Conservation (phyloP, 1,140 invertebrate genomes). For the Sogatella furcifera region DNA sequence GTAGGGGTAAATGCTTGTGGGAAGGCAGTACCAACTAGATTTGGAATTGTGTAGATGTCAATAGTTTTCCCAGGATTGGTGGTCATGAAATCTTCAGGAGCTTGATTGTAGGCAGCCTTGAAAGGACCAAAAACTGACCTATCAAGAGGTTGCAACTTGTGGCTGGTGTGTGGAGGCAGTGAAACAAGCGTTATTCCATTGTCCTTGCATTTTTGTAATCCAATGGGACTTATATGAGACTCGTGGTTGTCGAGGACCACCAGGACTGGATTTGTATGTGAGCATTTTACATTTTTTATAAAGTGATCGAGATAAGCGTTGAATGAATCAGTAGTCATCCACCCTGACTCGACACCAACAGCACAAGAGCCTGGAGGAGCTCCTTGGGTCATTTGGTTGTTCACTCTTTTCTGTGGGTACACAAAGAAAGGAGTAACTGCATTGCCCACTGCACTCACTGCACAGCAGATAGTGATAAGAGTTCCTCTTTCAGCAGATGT, state of each 20-base stretch:
- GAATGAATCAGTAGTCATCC: constrained; percentile 27
- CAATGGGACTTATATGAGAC: too few species aligned
- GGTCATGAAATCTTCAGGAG: too few species aligned
- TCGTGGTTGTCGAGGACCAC: constrained; percentile 34
- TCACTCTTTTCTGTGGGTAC: constrained; percentile 31
- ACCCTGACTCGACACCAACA: constrained; percentile 26
- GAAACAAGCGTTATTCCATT: constrained; percentile 30
- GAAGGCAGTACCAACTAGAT: too few species aligned
- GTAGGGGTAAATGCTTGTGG: too few species aligned
- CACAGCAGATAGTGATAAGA: constrained; percentile 32
- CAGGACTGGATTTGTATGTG: constrained; percentile 27
- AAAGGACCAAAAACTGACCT: constrained; percentile 8
- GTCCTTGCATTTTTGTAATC: too few species aligned
- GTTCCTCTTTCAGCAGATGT: constrained; percentile 35
- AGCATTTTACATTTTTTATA: constrained; percentile 22
- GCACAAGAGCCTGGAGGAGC: constrained; percentile 32
- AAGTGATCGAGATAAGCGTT: constrained; percentile 29
- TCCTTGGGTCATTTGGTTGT: constrained; percentile 31
- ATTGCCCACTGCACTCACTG: constrained; percentile 31
- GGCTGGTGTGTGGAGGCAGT: constrained; percentile 35
- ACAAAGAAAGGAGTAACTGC: constrained; percentile 35
- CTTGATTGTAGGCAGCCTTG: too few species aligned
- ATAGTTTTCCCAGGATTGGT: too few species aligned
- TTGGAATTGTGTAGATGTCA: too few species aligned
- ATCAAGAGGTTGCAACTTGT: constrained; percentile 39